Base-by-base conservation (phyloP, 1,140 invertebrate species). In the Stegodyphus dumicola region DNA sequence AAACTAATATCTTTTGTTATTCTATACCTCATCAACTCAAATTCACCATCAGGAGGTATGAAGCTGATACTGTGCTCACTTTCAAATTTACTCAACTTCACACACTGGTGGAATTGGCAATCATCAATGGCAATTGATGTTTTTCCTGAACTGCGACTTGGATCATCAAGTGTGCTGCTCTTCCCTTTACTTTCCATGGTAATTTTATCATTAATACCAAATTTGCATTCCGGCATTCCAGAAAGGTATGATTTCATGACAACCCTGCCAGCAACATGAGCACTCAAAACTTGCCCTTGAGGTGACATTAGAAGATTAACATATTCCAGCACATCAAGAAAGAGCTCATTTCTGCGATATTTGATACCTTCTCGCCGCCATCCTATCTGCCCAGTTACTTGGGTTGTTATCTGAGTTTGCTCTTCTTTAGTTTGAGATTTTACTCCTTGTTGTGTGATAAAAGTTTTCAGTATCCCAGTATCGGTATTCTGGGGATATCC, bases 221-320 rank as follows among this genome's bases (percentile, higher is more conserved):
- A 99, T 92, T 99, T 99, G 92, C 99, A 99, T 91, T 99, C 99
- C 0, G 99, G 99, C 99, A 99, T 99, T 51, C 99, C 99, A 64
- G 97, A 99, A 51, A 99, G 92, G 90, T 99, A 99, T 0, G 97
- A 99, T 91, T 99, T 99, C 98, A 99, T 99, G 0, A 99, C 96
- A 64, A 99, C 98, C 91, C 99, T 99, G 56, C 99, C 99, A 86
- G 99, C 98, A 48, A 99, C 99, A 90, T 99, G 98, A 75, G 99
- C 98, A 56, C 97, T 99, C 52, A 99, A 92, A 17, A 99, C 98
- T 93, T 99, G 99, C 86, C 98, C 98, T 94, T 99, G 99, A 7
- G 98, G 98, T 73, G 98, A 99, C 98, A 99, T 99, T 33, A 99
- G 93, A 67, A 99, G 92, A 92, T 99, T 99, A 15, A 99, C 98